phyloP scores from a whole-genome alignment of 2,888 invertebrate species.

The Formica aserva region DNA sequence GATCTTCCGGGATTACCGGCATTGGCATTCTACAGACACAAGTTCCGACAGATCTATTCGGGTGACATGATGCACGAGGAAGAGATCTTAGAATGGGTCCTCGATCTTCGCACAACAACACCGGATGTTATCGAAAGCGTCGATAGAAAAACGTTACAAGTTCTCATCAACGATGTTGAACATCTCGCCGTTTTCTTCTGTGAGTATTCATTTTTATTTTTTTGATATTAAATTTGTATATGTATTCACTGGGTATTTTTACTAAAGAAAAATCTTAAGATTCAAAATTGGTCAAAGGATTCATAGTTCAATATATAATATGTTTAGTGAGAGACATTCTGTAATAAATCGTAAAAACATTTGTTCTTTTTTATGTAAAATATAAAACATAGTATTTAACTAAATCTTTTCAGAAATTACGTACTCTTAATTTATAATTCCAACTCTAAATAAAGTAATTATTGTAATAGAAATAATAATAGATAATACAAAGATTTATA shows the following conservation, averaged over 20 bases:
- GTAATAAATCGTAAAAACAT: neutral
- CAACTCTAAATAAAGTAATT: neutral
- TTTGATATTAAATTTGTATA: neutral
- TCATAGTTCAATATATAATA: neutral
- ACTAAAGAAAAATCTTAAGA: neutral
- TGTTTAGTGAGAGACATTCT: neutral
- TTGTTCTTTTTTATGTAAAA: neutral
- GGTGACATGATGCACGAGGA: slow-evolving; percentile 97
- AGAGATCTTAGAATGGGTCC: slow-evolving; percentile 95
- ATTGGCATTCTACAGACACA: slow-evolving; percentile 94
- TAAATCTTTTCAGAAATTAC: neutral
- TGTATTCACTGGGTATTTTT: neutral
- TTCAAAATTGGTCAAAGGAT: neutral
- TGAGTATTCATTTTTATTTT: slow-evolving; percentile 85
- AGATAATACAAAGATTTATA: slow-evolving; percentile 17
- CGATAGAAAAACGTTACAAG: slow-evolving; percentile 95
- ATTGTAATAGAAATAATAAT: neutral
- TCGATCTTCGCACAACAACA: slow-evolving; percentile 93
- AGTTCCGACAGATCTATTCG: slow-evolving; percentile 94
- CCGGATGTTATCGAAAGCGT: slow-evolving; percentile 97
- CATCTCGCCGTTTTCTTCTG: slow-evolving; percentile 97
- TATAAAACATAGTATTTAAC: neutral
- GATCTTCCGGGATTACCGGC: slow-evolving; percentile 93
- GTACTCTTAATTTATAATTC: neutral
- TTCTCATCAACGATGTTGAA: slow-evolving; percentile 95